phyloP scores from a whole-genome alignment of 2,888 invertebrate genomes.

The Eristalinus aeneus region DNA sequence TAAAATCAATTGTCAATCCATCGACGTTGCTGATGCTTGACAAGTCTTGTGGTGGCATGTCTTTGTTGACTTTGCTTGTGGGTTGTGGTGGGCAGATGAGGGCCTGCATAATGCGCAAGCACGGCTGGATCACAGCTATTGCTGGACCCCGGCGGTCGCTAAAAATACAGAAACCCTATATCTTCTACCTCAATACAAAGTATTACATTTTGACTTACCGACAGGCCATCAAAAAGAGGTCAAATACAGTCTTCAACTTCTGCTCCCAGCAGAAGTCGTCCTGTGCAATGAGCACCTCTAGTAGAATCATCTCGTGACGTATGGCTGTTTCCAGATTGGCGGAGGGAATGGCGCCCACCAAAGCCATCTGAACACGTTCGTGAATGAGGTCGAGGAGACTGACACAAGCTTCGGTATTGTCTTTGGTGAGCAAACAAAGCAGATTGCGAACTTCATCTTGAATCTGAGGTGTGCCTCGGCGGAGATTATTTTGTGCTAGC shows the following conservation, averaged over 20 bases:
- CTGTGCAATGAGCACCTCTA: conserved; percentile 93
- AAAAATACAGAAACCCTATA: conserved; percentile 15
- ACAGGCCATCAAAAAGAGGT: conserved; percentile 90
- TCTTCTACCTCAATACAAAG: background rate
- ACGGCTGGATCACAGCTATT: conserved; percentile 95
- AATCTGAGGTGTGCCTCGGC: conserved; percentile 91
- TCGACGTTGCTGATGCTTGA: conserved; percentile 83
- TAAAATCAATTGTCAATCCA: conserved; percentile 86
- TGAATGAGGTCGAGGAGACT: conserved; percentile 84
- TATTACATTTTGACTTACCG: conserved; percentile 77
- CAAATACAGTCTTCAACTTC: conserved; percentile 92
- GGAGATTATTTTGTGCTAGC: conserved; percentile 93
- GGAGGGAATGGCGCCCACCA: conserved; percentile 88
- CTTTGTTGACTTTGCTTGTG: conserved; percentile 82
- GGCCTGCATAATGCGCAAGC: conserved; percentile 93
- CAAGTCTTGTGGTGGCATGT: conserved; percentile 82
- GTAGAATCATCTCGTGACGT: conserved; percentile 92
- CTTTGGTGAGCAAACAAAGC: conserved; percentile 92
- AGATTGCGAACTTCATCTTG: conserved; percentile 94
- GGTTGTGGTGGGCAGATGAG: conserved; percentile 87
- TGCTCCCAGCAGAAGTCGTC: conserved; percentile 98
- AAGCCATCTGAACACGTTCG: conserved; percentile 90
- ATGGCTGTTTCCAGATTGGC: conserved; percentile 89
- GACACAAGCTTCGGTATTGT: conserved; percentile 90
- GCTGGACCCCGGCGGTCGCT: conserved; percentile 89